Evolutionary conservation across 2,888 invertebrate species (phyloP).

Genomic region (Oxystoma pomonae): DNA sequence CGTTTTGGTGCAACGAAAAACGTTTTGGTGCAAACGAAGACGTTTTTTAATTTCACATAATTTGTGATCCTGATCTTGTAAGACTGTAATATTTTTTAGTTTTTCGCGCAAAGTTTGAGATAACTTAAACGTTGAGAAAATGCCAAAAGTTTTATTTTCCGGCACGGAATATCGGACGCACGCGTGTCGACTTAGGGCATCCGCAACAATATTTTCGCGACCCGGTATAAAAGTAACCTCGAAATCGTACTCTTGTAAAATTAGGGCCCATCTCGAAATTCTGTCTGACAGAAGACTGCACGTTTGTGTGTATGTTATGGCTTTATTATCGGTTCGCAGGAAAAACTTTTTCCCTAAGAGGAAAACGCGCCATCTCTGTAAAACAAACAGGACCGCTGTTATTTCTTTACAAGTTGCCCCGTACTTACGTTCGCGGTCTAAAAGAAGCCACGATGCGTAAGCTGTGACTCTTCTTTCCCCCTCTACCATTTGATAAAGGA

Average conservation of each 20-base stretch:
- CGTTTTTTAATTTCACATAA: not conserved
- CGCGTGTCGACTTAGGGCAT: conserved; percentile 7
- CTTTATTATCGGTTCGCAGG: not conserved
- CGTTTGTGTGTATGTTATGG: not conserved
- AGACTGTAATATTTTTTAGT: not conserved
- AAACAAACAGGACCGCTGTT: not conserved
- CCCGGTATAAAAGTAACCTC: not conserved
- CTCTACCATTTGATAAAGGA: not conserved
- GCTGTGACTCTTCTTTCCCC: not conserved
- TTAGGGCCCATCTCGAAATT: not conserved
- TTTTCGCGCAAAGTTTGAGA: not conserved
- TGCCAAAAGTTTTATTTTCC: conserved; percentile 1
- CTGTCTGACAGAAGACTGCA: not conserved
- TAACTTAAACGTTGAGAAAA: not conserved
- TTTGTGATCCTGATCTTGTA: not conserved
- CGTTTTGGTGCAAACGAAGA: no score
- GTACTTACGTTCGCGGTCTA: not conserved
- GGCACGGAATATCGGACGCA: conserved; percentile 8
- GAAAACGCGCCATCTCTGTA: not conserved
- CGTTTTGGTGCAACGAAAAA: conserved; percentile 4
- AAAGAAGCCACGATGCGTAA: conserved; percentile 2
- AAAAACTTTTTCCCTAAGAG: not conserved
- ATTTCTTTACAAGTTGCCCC: not conserved
- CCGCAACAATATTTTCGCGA: conserved; percentile 1
- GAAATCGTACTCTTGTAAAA: not conserved